Base-by-base conservation (phyloP, 1,140 invertebrate species). In the Drosophila azteca region DNA sequence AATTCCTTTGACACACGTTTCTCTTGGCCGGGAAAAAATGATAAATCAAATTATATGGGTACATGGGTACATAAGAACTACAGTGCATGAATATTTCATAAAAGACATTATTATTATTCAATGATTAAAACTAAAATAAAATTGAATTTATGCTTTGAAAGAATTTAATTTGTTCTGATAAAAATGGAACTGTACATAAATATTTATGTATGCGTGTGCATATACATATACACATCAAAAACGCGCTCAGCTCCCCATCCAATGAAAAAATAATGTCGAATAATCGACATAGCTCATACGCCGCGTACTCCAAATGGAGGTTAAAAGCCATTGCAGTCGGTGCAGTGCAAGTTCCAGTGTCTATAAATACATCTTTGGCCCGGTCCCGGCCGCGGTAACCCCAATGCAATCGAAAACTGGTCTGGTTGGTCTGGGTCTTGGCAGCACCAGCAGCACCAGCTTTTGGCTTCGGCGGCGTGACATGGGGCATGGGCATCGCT, bases 201-300 rank as follows among this genome's bases (percentile, higher is more conserved):
- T 11, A 11, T 11, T 5, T 13, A 13, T 1, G 2, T 11, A 35
- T 3, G 31, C 11, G 3, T 35, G 31, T 35, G 8, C 29, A 31
- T 26, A 8, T 8, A 0, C 5, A 24, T 26, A 29, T 8, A 8
- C 31, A 8, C 31, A 7, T 24, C 24, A 24, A 24, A 5, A 24
- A 24, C 24, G 24, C 3, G 24, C 24, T 31, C 43, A 22, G n/a
- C 41, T n/a, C 31, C 41, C 29, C 55, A 1, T 9, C 15, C 69
- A 58, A 57, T 26, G 58, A 79, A 29, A 64, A 61, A 75, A 71
- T 55, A 68, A 54, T 71, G 67, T 70, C 66, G 45, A 53, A 74
- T 75, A 74, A 65, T 85, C 76, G 77, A 61, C 77, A 85, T 85
- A 85, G 85, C 82, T 85, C 81, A 85, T 85, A 87, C 81, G 81